Conservation (phyloP, 2,888 invertebrate genomes). For the Girardia tigrina region DNA sequence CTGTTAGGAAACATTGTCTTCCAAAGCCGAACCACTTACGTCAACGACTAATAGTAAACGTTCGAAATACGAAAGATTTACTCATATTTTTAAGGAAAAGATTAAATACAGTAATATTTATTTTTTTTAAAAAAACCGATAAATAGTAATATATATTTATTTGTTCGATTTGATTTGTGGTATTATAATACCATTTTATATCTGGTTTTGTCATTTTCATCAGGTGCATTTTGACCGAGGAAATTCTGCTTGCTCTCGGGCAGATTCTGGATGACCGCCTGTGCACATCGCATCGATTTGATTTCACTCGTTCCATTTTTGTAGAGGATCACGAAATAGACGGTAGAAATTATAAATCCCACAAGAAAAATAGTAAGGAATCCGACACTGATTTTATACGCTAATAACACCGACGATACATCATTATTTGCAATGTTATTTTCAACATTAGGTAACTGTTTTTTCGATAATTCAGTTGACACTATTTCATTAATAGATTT, state of each 20-base stretch:
- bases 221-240: conserved; percentile 4
- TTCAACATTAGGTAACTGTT: neutral
- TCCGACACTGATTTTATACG: neutral
- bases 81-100: no score
- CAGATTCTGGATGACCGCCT: neutral
- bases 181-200: conserved; percentile 19
- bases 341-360: neutral
- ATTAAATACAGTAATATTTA: no score
- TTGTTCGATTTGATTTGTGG: no score
- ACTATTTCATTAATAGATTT: neutral
- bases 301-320: conserved; percentile 13
- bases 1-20: no score
- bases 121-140: no score
- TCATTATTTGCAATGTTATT: neutral
- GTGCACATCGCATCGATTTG: conserved; percentile 11
- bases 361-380: neutral
- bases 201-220: conserved; percentile 5
- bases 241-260: conserved; percentile 7
- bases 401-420: neutral
- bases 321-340: neutral
- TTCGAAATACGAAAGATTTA: no score
- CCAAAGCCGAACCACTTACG: no score
- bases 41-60: no score
- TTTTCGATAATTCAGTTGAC: neutral
- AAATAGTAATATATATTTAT: no score